Evolutionary conservation across 2,113 vertebrate genomes (phyloP).

Genomic region (Apodemus speciosus): DNA sequence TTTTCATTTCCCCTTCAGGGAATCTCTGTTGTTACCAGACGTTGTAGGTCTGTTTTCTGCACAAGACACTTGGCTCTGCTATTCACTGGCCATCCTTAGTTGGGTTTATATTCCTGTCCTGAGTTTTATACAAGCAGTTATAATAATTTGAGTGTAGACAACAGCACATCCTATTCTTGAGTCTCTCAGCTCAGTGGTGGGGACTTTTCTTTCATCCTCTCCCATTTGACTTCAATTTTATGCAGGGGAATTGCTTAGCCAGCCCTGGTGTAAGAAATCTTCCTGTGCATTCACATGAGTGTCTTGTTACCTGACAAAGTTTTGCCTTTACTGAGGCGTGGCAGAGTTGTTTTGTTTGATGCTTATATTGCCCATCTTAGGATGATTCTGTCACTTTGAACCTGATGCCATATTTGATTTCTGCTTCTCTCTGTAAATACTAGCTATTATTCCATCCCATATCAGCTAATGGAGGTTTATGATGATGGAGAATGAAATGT

Average conservation of each 20-base stretch:
- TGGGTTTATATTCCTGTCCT: background rate
- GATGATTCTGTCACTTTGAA: background rate
- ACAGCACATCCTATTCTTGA: background rate
- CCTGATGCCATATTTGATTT: background rate
- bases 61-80: background rate
- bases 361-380: background rate
- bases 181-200: background rate
- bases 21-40: background rate
- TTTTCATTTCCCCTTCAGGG: background rate
- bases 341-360: background rate
- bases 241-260: slow-evolving; percentile 14
- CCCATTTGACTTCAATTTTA: background rate
- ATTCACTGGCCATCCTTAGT: no score
- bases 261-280: background rate
- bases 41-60: background rate
- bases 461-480: slow-evolving; percentile 45
- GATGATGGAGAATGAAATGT: background rate
- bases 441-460: background rate
- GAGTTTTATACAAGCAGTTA: background rate
- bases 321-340: background rate
- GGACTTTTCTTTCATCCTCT: background rate
- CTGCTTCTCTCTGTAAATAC: background rate
- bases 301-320: slow-evolving; percentile 22
- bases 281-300: background rate
- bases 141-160: background rate